Percentiles rank a stretch among this genome's conserved stretches.
Evolutionary conservation across 2,113 vertebrate species (phyloP).

Genomic region (Macroglossus sobrinus): DNA sequence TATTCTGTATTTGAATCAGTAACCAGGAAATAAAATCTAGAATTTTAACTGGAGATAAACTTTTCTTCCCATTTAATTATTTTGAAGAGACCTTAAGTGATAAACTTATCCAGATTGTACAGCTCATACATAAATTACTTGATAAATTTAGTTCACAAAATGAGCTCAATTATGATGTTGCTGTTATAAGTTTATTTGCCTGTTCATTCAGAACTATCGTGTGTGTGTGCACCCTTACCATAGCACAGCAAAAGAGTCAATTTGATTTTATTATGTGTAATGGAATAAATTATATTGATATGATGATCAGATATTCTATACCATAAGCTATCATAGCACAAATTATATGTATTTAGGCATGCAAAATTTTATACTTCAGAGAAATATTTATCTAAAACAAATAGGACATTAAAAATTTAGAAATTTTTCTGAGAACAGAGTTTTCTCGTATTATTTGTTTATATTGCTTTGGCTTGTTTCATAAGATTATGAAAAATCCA

Average conservation of each 20-base stretch:
- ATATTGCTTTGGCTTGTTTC: background rate
- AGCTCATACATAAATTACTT: conserved; percentile 56
- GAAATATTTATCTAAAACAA: background rate
- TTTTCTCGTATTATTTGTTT: background rate
- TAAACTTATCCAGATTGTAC: conserved; percentile 20
- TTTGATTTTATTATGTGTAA: background rate
- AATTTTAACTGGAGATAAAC: conserved; percentile 27
- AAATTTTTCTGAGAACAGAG: background rate
- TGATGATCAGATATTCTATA: background rate
- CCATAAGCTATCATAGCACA: background rate
- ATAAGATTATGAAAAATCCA: background rate
- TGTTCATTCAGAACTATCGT: background rate
- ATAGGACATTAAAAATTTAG: background rate
- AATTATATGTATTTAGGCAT: background rate
- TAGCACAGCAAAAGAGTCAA: background rate
- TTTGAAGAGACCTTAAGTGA: background rate
- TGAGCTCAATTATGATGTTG: conserved; percentile 50
- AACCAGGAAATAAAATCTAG: conserved; percentile 29
- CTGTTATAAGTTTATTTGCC: background rate
- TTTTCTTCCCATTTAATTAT: conserved; percentile 45
- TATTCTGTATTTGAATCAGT: conserved; percentile 21
- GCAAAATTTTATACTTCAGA: background rate
- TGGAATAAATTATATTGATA: background rate
- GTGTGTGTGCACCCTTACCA: background rate
- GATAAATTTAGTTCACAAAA: conserved; percentile 50